Percentiles rank a stretch among this genome's conserved stretches.
phyloP scores from a whole-genome alignment of 2,113 vertebrate species.

The Crotalus helleri region DNA sequence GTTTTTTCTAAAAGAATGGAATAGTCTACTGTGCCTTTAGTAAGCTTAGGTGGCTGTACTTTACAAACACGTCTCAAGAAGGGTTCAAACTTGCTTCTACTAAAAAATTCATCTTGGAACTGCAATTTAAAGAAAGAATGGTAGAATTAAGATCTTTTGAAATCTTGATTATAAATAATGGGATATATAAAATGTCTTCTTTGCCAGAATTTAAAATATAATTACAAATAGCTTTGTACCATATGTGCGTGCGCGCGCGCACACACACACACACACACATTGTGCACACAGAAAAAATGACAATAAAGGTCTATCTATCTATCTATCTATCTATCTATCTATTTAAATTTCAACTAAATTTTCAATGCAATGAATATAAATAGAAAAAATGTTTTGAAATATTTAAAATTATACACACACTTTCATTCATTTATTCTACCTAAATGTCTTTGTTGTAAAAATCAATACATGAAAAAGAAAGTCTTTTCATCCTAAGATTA shows the following conservation, averaged over 20 bases:
- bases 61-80: slow-evolving; percentile 43
- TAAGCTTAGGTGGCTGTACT: slow-evolving; percentile 25
- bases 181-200: background rate
- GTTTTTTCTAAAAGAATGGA: slow-evolving; percentile 8
- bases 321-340: too few species aligned
- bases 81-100: slow-evolving; percentile 43
- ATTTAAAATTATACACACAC: too few species aligned
- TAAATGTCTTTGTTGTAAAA: too few species aligned
- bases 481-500: too few species aligned
- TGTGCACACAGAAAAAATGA: too few species aligned
- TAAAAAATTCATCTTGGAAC: slow-evolving; percentile 40
- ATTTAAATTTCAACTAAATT: slow-evolving; percentile 9
- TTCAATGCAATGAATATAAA: background rate
- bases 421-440: too few species aligned
- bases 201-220: background rate
- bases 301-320: too few species aligned
- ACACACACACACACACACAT: too few species aligned
- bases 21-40: slow-evolving; percentile 21
- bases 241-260: background rate
- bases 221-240: background rate
- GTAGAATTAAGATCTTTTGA: background rate
- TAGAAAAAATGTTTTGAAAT: too few species aligned
- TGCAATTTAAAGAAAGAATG: slow-evolving; percentile 20
- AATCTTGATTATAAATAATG: background rate
- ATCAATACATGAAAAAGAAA: too few species aligned